These are phyloP conservation scores for Columba livia DNA, from an alignment of 2,113 vertebrate species.

Conservation along the genomic window DNA sequence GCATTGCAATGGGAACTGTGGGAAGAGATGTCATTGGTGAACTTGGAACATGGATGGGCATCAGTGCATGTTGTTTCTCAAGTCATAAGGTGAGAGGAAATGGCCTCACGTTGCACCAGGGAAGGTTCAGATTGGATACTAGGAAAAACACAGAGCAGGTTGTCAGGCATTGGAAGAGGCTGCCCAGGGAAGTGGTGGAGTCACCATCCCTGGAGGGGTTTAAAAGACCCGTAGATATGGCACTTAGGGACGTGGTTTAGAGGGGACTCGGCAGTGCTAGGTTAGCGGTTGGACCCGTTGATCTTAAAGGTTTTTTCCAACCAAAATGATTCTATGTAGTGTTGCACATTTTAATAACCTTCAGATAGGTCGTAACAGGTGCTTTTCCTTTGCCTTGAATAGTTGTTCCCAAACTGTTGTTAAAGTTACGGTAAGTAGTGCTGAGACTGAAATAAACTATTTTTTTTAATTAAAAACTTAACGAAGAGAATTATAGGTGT, in stretches of 20 bases:
- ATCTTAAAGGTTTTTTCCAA: too few species aligned
- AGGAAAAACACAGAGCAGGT: too few species aligned
- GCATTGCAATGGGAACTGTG: not conserved
- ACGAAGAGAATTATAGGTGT: not conserved
- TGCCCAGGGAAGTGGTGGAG: too few species aligned
- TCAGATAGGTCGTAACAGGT: not conserved
- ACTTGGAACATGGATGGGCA: not conserved
- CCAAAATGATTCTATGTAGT: not conserved
- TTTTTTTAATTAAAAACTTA: not conserved
- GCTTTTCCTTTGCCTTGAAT: not conserved
- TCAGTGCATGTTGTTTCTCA: not conserved
- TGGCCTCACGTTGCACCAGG: too few species aligned
- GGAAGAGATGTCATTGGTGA: not conserved
- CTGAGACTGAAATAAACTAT: not conserved
- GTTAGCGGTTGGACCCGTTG: too few species aligned
- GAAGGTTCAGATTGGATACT: too few species aligned
- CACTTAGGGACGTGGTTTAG: too few species aligned
- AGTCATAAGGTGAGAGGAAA: too few species aligned
- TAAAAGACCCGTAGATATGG: too few species aligned
- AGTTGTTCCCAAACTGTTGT: not conserved
- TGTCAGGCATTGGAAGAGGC: too few species aligned
- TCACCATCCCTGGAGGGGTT: too few species aligned
- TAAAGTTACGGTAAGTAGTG: not conserved
- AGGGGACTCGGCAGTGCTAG: too few species aligned
- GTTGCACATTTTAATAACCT: not conserved